Percentiles rank a stretch among this genome's conserved stretches.
phyloP scores from a whole-genome alignment of 2,113 vertebrate species.

The Syrrhaptes paradoxus region DNA sequence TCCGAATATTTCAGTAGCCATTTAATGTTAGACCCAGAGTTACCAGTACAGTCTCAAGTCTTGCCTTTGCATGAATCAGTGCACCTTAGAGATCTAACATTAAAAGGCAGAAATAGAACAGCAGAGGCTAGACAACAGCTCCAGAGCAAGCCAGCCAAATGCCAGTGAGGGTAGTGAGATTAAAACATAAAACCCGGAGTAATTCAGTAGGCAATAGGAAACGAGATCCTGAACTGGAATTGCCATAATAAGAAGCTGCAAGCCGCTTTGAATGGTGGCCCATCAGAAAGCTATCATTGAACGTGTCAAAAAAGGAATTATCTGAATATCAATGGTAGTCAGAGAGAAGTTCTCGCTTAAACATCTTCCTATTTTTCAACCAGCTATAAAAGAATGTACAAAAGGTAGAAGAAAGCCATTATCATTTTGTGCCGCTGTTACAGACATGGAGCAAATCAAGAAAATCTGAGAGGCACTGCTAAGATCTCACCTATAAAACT shows the following conservation, averaged over 20 bases:
- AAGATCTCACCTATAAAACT: slow-evolving; percentile 9
- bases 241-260: not conserved
- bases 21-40: not conserved
- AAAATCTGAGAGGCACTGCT: not conserved
- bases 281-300: not conserved
- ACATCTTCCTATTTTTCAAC: not conserved
- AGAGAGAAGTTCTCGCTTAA: not conserved
- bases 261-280: not conserved
- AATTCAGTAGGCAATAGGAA: not conserved
- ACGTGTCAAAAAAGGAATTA: not conserved
- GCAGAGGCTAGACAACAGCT: not conserved
- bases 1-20: not conserved
- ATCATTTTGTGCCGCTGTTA: not conserved
- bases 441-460: not conserved
- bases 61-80: not conserved
- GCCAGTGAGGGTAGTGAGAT: not conserved
- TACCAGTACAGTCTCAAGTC: not conserved
- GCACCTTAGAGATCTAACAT: not conserved
- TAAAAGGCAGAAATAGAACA: not conserved
- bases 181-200: not conserved
- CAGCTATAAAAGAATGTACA: not conserved
- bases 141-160: not conserved
- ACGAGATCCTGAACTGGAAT: not conserved
- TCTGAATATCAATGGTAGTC: not conserved
- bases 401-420: slow-evolving; percentile 9